Conservation (phyloP, 2,888 invertebrate species). For the Pherbina coryleti region DNA sequence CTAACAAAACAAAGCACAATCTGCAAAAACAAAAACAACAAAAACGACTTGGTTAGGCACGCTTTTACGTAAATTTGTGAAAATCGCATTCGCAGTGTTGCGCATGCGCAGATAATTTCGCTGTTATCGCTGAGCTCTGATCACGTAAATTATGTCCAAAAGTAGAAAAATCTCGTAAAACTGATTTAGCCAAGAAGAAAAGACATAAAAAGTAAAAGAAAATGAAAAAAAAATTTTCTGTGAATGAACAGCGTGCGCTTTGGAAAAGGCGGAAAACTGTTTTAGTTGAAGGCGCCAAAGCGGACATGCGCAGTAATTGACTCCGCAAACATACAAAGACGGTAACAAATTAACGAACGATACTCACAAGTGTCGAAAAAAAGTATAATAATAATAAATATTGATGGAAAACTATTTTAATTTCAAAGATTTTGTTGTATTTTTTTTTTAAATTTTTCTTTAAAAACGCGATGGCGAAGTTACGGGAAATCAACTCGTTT, state of each 20-base stretch:
- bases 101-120: slow-evolving; percentile 14
- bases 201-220: too few species aligned
- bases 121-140: slow-evolving; percentile 14
- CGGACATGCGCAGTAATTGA: background rate
- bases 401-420: too few species aligned
- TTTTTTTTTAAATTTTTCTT: too few species aligned
- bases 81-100: slow-evolving; percentile 16
- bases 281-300: background rate
- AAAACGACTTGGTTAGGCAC: slow-evolving; percentile 32
- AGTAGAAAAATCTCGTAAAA: slow-evolving; percentile 14
- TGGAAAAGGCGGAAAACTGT: background rate
- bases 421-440: too few species aligned
- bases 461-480: too few species aligned
- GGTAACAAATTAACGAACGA: background rate
- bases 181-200: background rate
- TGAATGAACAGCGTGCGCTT: too few species aligned
- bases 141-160: slow-evolving; percentile 25
- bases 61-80: background rate
- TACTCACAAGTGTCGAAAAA: too few species aligned
- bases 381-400: too few species aligned
- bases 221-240: too few species aligned
- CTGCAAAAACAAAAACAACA: slow-evolving; percentile 31
- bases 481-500: too few species aligned
- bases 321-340: background rate
- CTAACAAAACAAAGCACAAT: slow-evolving; percentile 41